Evolutionary conservation across 2,113 vertebrate genomes (phyloP), one percentile per base, ranked within the genome.

Genomic region (Sinocyclocheilus grahami): DNA sequence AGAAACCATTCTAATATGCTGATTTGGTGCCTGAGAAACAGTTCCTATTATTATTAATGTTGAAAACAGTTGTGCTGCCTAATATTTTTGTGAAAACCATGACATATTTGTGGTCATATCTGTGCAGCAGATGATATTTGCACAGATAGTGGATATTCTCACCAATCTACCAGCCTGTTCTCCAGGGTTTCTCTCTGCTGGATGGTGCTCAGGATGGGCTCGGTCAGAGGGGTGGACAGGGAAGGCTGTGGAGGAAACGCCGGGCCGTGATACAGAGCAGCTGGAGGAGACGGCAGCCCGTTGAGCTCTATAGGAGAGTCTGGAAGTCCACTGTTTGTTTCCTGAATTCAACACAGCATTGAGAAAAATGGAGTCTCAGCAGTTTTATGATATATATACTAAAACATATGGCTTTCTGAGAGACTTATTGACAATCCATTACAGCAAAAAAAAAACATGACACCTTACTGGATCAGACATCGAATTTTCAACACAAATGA

Each of bases 91-190:
- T 7, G 16, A 3, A 33, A 69, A 69, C 14, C 5, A 5, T 30
- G 5, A 30, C 0, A 33, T 30, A 33, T 69, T 69, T 69, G 37
- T 42, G 20, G 33, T 72, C 20, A 22, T 42, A 72, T 18, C n/a
- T 48, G 72, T 75, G 72, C 37, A n/a, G 39, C 4, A 48, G 46
- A 77, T 82, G 60, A 71, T 48, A 51, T 63, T 2, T 27, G 18
- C 30, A 8, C 3, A 71, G 7, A 77, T 10, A 48, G 0, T 48
- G 3, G 11, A 20, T 33, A 33, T 8, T 90, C 96, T 97, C 91
- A 99, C 98, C 97, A 97, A 1, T 95, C 94, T 88, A 97, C 92
- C 88, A 99, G 74, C 33, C 84, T 95, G 90, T 94, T 93, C 93
- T 97, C 97, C 91, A 98, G 74, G 24, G 92, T 91, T 86, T 96